Base-by-base conservation (phyloP, 2,888 invertebrate genomes). In the Caenorhabditis sulstoni region DNA sequence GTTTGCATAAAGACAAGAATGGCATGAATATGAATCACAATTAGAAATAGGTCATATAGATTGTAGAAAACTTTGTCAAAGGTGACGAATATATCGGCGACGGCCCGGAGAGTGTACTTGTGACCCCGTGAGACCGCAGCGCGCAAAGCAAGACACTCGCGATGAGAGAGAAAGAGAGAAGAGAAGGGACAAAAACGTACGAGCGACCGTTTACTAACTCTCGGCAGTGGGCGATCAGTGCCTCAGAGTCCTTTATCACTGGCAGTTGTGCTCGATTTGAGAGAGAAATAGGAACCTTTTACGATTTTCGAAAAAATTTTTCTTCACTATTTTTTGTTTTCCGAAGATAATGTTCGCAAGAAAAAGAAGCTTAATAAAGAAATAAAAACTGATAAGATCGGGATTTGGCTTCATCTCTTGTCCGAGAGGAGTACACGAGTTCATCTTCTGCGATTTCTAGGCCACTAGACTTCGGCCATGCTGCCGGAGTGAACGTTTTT, bases 41-140 rank as follows among this genome's bases (percentile, higher is more conserved):
- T 35, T 23, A 9, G 23, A 70, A 70, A 4, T 70, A 23, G 70
- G 70, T 37, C 70, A 61, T 18, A 45, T 4, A 45, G 52, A 64
- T 39, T 45, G 49, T 41, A 35, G 39, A 58, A 29, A 67, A 66
- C 66, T 67, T 58, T 66, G 62, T 62, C 71, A 58, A 66, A 74
- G 74, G 66, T 66, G 74, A 74, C 61, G 74, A 74, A 74, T 74
- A 64, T 71, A 62, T 62, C 53, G 49, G 64, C 29, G 29, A 29
- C 29, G 29, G 29, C 29, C 29, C 29, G 29, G 4, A 29, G 29
- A 29, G 29, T 74, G 74, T 74, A 66, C 61, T 59, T 55, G 52
- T 65, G 64, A 52, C 64, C 64, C 41, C 50, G 64, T 55, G 55
- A 29, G 29, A 62, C 59, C 45, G 39, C 37, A 18, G 45, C 44